Evolutionary conservation across 1,140 invertebrate genomes (phyloP).

Genomic region (Monomorium pharaonis): DNA sequence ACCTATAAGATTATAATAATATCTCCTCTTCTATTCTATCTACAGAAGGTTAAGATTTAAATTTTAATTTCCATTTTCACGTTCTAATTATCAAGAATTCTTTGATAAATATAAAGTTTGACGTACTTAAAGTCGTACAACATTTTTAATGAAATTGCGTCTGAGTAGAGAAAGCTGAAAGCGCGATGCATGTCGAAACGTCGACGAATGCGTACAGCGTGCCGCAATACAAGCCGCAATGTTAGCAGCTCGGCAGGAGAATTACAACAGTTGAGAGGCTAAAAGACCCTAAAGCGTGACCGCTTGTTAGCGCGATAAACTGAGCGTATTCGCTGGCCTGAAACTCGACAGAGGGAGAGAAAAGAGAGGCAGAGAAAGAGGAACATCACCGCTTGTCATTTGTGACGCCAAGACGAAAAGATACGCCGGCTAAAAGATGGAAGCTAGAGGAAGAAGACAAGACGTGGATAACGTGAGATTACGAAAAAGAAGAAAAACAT

Average conservation of each 20-base stretch:
- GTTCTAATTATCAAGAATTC: background rate
- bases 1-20: background rate
- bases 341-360: background rate
- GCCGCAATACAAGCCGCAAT: background rate
- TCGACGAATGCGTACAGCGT: background rate
- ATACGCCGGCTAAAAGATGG: background rate
- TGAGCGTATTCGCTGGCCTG: constrained; percentile 6
- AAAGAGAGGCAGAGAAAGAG: background rate
- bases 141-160: background rate
- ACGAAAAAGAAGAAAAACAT: background rate
- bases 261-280: background rate
- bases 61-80: background rate
- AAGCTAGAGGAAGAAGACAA: background rate
- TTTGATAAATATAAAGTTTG: background rate
- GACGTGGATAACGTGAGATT: background rate
- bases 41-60: background rate
- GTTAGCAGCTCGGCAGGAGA: background rate
- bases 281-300: constrained; percentile 31
- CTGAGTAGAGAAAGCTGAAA: background rate
- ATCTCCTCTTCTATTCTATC: no score
- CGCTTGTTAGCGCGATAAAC: constrained; percentile 49
- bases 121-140: background rate
- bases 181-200: background rate
- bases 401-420: background rate
- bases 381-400: no score